Conservation (phyloP, 2,113 vertebrate genomes). For the Myrmecobius fasciatus region DNA sequence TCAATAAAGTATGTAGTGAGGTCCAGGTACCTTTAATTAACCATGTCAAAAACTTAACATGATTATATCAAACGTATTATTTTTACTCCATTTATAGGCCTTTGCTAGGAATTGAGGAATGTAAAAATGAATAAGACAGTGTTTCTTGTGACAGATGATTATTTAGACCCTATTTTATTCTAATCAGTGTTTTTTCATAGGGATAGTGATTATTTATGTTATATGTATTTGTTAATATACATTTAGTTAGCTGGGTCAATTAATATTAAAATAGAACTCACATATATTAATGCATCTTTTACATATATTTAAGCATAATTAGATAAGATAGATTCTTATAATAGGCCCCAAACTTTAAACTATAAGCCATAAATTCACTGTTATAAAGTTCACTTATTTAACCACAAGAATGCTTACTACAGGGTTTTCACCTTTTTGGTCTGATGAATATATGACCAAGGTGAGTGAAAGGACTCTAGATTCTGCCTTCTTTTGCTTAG, state of each 20-base stretch:
- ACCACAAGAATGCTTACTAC: neutral
- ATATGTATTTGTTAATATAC: neutral
- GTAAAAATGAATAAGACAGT: neutral
- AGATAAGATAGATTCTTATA: neutral
- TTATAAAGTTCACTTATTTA: neutral
- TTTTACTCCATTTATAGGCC: neutral
- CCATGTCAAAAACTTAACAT: neutral
- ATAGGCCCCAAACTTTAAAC: neutral
- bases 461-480: too few species aligned
- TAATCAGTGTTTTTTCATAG: neutral
- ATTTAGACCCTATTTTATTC: neutral
- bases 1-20: neutral
- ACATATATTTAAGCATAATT: neutral
- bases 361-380: neutral
- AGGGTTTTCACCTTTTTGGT: too few species aligned
- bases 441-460: too few species aligned
- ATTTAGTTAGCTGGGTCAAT: neutral
- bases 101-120: neutral
- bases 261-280: neutral
- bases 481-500: too few species aligned
- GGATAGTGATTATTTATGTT: neutral
- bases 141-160: neutral
- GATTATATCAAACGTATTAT: neutral
- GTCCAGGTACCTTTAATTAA: neutral
- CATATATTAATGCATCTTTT: neutral